These are phyloP conservation scores for Gila robusta DNA, from an alignment of 2,797 vertebrate species.

Conservation along the genomic window DNA sequence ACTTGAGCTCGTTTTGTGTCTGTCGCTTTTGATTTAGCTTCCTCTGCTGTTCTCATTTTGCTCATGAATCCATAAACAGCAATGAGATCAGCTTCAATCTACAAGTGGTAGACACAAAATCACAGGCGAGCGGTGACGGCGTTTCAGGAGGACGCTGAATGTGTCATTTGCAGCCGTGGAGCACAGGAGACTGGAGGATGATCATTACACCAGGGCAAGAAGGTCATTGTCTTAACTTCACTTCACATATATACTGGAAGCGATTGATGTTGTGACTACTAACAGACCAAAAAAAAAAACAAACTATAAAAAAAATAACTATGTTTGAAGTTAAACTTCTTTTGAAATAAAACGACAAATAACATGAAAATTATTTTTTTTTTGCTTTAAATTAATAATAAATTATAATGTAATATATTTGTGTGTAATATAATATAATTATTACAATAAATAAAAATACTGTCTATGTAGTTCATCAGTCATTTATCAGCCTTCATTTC, in stretches of 20 bases:
- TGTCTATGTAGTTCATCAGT: background rate
- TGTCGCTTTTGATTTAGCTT: slow-evolving; percentile 73
- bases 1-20: slow-evolving; percentile 57
- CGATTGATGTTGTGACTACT: background rate
- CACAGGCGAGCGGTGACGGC: background rate
- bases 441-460: too few relatives aligned
- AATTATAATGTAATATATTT: too few relatives aligned
- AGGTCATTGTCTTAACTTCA: slow-evolving; percentile 16
- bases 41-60: slow-evolving; percentile 49
- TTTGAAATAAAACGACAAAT: background rate
- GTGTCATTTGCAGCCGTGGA: slow-evolving; percentile 4
- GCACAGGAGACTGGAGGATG: slow-evolving; percentile 6
- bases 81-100: slow-evolving; percentile 69
- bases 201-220: slow-evolving; percentile 6
- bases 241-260: background rate
- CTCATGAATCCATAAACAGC: slow-evolving; percentile 71
- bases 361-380: background rate
- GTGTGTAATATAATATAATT: too few relatives aligned
- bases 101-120: slow-evolving; percentile 15
- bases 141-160: slow-evolving; percentile 35
- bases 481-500: too few relatives aligned
- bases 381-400: too few relatives aligned
- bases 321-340: background rate
- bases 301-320: background rate
- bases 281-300: too few relatives aligned